Base-by-base conservation (phyloP, 2,888 invertebrate species). In the Drosophila vallismaia region DNA sequence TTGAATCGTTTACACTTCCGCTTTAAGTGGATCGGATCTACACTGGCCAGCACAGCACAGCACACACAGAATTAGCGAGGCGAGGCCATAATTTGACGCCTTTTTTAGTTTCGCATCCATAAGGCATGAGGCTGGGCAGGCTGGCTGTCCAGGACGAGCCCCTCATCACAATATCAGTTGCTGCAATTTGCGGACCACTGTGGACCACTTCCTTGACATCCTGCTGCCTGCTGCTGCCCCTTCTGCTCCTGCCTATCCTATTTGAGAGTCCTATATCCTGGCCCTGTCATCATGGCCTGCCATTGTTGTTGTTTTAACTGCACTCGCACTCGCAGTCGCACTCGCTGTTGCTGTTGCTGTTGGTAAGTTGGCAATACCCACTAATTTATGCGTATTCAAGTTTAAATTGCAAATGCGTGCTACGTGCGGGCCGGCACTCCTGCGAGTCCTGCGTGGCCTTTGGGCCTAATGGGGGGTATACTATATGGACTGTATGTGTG, bases 311-410 rank as follows among this genome's bases (percentile, higher is more conserved):
- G 28, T n/a, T 12, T 12, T 36, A 36, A n/a, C 26, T 26, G 10
- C 9, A 12, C 26, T 3, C 12, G 26, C n/a, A 28, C 3, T 33
- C 3, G 31, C 14, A 51, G 33, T 28, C 1, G 31, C 14, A 51
- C 26, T 28, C 1, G 28, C 46, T 42, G 58, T 54, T 58, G 33
- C 51, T 54, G 50, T 45, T 51, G 45, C 28, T 29, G 31, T 48
- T 29, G 55, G 29, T 42, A 60, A 70, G 71, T 70, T 70, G 71
- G 71, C 71, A 63, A 63, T 71, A 71, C 46, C 83, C 79, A 82
- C 86, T 81, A 86, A 81, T 85, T 86, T 86, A 81, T 81, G 79
- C 86, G 86, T 71, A 85, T 85, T 74, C 80, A 76, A 70, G 86
- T 81, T 81, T 79, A 85, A 81, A 80, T 81, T 85, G 80, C 82